phyloP scores from a whole-genome alignment of 1,140 invertebrate species.

The Mizuhopecten yessoensis region DNA sequence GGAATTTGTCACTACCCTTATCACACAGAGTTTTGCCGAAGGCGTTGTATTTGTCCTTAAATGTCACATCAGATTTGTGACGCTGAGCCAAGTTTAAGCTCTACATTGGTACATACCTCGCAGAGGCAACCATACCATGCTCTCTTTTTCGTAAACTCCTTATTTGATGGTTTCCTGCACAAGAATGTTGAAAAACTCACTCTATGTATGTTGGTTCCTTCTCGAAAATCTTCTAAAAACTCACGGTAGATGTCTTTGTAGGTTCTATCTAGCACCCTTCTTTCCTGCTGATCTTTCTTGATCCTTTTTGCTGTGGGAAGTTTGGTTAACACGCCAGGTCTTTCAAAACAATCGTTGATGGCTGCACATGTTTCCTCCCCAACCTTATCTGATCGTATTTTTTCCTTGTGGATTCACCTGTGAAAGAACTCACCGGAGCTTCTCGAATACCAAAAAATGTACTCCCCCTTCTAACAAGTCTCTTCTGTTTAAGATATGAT shows the following conservation, averaged over 20 bases:
- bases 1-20: no score
- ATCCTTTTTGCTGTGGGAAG: constrained; percentile 47
- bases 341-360: constrained; percentile 49
- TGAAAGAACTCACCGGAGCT: no score
- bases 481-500: no score
- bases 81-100: constrained; percentile 51
- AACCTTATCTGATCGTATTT: no score
- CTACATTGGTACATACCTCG: constrained; percentile 48
- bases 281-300: constrained; percentile 50
- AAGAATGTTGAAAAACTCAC: constrained; percentile 49
- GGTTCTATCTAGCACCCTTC: constrained; percentile 50
- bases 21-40: no score
- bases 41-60: no score
- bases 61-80: no score
- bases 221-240: constrained; percentile 42
- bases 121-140: constrained; percentile 49
- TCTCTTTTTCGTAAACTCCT: constrained; percentile 46
- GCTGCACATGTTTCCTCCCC: no score
- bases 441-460: no score
- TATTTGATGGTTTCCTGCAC: constrained; percentile 47
- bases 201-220: no score
- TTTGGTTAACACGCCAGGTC: constrained; percentile 53
- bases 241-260: constrained; percentile 21
- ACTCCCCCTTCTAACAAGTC: no score
- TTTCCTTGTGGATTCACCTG: no score